phyloP scores from a whole-genome alignment of 2,797 vertebrate genomes.

The Adrianichthys oophorus region DNA sequence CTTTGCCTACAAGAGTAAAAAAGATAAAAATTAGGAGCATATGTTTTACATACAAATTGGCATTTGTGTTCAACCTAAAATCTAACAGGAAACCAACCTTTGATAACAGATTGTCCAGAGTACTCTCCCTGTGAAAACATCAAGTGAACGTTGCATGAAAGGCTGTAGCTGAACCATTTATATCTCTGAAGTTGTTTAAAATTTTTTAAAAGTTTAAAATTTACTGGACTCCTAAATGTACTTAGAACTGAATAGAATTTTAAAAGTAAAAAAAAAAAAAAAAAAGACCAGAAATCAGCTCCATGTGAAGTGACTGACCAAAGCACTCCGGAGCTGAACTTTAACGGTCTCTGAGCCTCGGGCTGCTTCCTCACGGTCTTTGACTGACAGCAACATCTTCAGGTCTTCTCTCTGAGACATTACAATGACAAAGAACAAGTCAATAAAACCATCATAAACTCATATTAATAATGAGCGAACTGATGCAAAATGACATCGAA shows the following conservation, averaged over 20 bases:
- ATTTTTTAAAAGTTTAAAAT: too few relatives aligned
- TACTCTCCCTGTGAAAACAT: slow-evolving; percentile 76
- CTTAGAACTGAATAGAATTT: not conserved
- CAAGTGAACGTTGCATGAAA: not conserved
- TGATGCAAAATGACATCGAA: not conserved
- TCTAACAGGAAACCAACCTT: slow-evolving; percentile 66
- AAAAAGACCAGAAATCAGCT: not conserved
- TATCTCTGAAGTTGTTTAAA: not conserved
- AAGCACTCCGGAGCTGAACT: slow-evolving; percentile 85
- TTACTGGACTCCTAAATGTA: not conserved
- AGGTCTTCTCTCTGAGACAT: slow-evolving; percentile 86
- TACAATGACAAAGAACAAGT: not conserved
- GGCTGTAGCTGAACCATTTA: not conserved
- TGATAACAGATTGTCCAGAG: slow-evolving; percentile 80
- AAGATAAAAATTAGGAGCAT: not conserved
- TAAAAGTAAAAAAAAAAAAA: not conserved
- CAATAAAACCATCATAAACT: not conserved
- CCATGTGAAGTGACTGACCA: slow-evolving; percentile 77
- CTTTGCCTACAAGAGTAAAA: slow-evolving; percentile 83
- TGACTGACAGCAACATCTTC: slow-evolving; percentile 81
- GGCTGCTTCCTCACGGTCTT: slow-evolving; percentile 88
- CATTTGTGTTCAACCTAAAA: not conserved
- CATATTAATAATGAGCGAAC: not conserved
- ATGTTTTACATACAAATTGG: too few relatives aligned
- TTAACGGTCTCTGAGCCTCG: slow-evolving; percentile 87